These are phyloP conservation scores for Pristionchus fissidentatus DNA, from an alignment of 2,888 invertebrate species.

Conservation along the genomic window DNA sequence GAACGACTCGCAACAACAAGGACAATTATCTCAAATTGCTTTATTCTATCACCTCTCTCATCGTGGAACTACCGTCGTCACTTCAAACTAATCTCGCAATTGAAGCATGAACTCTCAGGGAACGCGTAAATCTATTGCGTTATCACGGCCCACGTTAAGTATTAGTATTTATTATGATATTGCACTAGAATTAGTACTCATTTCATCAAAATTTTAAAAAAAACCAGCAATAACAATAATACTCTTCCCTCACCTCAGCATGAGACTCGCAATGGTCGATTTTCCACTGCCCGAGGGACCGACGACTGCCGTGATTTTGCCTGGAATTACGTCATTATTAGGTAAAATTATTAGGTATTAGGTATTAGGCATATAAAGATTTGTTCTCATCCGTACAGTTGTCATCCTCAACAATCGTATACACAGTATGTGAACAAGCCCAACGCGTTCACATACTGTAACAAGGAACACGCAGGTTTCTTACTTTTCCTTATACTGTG, in stretches of 20 bases:
- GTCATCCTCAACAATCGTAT: not conserved
- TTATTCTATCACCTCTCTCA: too few relatives aligned
- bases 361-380: not conserved
- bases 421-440: not conserved
- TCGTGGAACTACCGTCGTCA: too few relatives aligned
- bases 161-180: not conserved
- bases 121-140: not conserved
- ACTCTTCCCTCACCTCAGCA: constrained; percentile 82
- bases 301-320: constrained; percentile 87
- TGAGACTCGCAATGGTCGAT: constrained; percentile 88
- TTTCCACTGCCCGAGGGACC: constrained; percentile 95
- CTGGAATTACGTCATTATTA: constrained; percentile 78
- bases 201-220: not conserved
- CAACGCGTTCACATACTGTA: not conserved
- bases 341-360: not conserved
- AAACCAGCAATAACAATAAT: not conserved
- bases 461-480: too few relatives aligned
- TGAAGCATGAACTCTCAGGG: too few relatives aligned
- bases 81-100: too few relatives aligned
- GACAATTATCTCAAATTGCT: too few relatives aligned
- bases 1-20: too few relatives aligned
- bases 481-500: not conserved
- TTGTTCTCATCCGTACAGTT: not conserved
- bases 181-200: not conserved
- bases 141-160: not conserved